These are phyloP conservation scores for Ornithorhynchus anatinus DNA, from an alignment of 2,113 vertebrate species.

Conservation along the genomic window DNA sequence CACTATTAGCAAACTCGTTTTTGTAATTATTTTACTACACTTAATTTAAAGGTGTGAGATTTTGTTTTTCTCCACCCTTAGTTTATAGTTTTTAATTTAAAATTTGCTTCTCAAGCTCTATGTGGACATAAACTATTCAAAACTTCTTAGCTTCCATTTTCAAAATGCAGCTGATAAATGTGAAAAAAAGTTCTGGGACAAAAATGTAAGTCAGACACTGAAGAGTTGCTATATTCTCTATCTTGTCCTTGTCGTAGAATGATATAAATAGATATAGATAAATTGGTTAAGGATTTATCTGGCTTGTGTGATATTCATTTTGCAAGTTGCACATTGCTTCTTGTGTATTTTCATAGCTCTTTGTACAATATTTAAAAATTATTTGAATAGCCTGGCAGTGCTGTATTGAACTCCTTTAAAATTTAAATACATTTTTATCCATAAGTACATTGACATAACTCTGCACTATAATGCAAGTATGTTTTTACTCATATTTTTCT, in stretches of 20 bases:
- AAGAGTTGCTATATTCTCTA: slow-evolving; percentile 25
- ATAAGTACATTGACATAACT: slow-evolving; percentile 16
- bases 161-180: slow-evolving; percentile 41
- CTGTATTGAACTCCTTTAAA: slow-evolving; percentile 46
- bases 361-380: slow-evolving; percentile 62
- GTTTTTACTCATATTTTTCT: slow-evolving; percentile 49
- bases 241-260: slow-evolving; percentile 22
- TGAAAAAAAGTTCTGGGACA: slow-evolving; percentile 39
- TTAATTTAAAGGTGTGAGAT: slow-evolving; percentile 35
- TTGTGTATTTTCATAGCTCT: slow-evolving; percentile 40
- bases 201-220: slow-evolving; percentile 46
- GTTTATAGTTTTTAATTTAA: slow-evolving; percentile 28
- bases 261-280: slow-evolving; percentile 40
- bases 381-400: slow-evolving; percentile 29
- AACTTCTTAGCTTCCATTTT: slow-evolving; percentile 36
- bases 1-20: slow-evolving; percentile 46
- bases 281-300: slow-evolving; percentile 53
- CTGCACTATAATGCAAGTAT: slow-evolving; percentile 40
- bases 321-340: slow-evolving; percentile 45
- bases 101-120: neutral
- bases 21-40: slow-evolving; percentile 36
- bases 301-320: slow-evolving; percentile 27
- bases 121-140: neutral
- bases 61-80: slow-evolving; percentile 49
- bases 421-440: slow-evolving; percentile 17